Base-by-base conservation (phyloP, 1,140 invertebrate species). In the Neodiprion pinetum region DNA sequence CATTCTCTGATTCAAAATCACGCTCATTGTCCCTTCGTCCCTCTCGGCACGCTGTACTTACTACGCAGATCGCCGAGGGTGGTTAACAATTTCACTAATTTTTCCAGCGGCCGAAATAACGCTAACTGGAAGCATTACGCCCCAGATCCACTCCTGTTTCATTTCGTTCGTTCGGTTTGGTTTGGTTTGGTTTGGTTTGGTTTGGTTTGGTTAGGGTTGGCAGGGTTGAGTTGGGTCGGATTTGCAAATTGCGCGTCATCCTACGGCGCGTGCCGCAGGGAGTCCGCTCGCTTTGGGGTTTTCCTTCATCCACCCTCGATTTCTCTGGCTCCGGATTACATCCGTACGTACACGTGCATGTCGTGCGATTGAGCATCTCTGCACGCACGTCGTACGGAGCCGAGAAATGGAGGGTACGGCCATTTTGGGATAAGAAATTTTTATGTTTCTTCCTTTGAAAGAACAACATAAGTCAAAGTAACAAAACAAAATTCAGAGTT, bases 191-290 rank as follows among this genome's bases (percentile, higher is more conserved):
- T 40, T 40, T 5, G 28, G 28, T 40, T 40, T 40, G 28, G 28
- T 40, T 40, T 40, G 28, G 28, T 40, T 40, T 40, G 28, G 28
- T 40, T 40, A 40, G 28, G 28, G 28, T 40, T 40, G 28, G 28
- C 28, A 40, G 28, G 28, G 28, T 40, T 40, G 28, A 40, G 28
- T 40, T 61, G n/a, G 11, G 53, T 61, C 11, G 53, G 53, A 61
- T 61, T 61, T 61, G 53, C 53, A 61, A 9, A 61, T 61, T 61
- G 53, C 53, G 53, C 53, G 53, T 61, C 53, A 61, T 61, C 53
- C 8, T 5, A 9, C n/a, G 53, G 53, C 9, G 53, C 53, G 53
- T 61, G 53, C 53, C 53, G 53, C 5, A 5, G 53, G 53, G 53
- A 17, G 11, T 61, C 53, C 53, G 4, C 4, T 17, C 9, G n/a